Conservation (phyloP, 2,888 invertebrate genomes). For the Junonia oenone region DNA sequence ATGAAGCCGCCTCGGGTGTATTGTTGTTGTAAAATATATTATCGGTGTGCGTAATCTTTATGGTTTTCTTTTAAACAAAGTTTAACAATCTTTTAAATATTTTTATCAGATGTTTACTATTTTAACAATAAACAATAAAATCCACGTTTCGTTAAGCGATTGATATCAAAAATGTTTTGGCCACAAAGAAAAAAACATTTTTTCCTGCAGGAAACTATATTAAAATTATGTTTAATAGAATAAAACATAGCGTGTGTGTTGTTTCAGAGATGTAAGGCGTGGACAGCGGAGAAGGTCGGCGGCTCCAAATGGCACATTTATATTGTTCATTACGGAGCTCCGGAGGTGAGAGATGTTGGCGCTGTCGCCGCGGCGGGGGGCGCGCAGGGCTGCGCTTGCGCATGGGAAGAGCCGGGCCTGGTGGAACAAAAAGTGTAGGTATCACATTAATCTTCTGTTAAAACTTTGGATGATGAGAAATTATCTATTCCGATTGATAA, state of each 20-base stretch:
- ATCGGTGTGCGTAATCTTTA: conserved; percentile 4
- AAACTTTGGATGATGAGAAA: no score
- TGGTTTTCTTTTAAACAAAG: conserved; percentile 6
- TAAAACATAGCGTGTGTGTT: neutral
- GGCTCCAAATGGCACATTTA: conserved; percentile 64
- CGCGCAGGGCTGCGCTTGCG: conserved; percentile 46
- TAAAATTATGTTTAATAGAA: neutral
- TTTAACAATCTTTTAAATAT: neutral
- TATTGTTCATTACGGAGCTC: conserved; percentile 69
- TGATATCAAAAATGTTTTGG: no score
- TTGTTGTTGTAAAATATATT: conserved; percentile 7
- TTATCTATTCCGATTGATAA: no score
- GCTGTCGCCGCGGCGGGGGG: conserved; percentile 62
- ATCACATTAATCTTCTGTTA: no score
- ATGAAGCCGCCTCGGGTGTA: conserved; percentile 14
- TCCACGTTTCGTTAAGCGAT: no score
- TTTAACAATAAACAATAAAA: no score
- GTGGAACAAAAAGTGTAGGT: no score
- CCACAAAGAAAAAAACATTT: no score
- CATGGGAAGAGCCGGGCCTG: neutral
- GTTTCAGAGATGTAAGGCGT: conserved; percentile 16
- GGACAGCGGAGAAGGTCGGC: conserved; percentile 31
- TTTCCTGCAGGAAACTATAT: neutral
- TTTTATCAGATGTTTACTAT: neutral
- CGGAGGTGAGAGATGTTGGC: conserved; percentile 75